A percentile compares a stretch with the other conserved stretches of the same genome.
Evolutionary conservation across 2,113 vertebrate genomes (phyloP).

Genomic region (Trematocara stigmaticum): DNA sequence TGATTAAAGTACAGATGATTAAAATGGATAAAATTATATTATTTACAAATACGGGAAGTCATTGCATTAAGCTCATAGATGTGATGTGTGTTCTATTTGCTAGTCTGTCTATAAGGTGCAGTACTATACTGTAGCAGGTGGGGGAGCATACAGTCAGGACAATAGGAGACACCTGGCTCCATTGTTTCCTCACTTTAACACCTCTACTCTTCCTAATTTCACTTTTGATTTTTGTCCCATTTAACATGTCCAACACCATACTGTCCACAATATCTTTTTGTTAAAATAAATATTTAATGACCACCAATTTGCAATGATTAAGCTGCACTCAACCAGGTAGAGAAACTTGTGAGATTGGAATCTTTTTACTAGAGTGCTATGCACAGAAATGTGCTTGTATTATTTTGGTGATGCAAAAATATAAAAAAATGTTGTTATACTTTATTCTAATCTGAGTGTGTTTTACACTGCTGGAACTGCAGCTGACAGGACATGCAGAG

Average conservation of each 20-base stretch:
- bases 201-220: neutral
- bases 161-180: neutral
- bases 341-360: rapidly evolving
- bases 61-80: neutral
- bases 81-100: neutral
- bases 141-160: neutral
- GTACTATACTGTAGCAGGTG: neutral
- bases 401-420: neutral
- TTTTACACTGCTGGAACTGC: neutral
- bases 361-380: neutral
- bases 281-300: neutral
- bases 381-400: neutral
- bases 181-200: neutral
- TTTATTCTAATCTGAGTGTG: neutral
- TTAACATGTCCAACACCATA: neutral
- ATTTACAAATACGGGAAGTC: neutral
- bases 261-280: neutral
- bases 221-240: neutral
- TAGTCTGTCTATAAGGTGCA: neutral
- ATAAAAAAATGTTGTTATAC: neutral
- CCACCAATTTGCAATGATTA: neutral
- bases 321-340: neutral
- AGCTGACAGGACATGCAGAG: neutral
- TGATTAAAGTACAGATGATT: rapidly evolving
- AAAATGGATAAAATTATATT: neutral